A percentile compares a stretch with the other conserved stretches of the same genome.
These are phyloP conservation scores for Marasmarcha lunaedactyla DNA, from an alignment of 2,888 invertebrate species.

Conservation along the genomic window DNA sequence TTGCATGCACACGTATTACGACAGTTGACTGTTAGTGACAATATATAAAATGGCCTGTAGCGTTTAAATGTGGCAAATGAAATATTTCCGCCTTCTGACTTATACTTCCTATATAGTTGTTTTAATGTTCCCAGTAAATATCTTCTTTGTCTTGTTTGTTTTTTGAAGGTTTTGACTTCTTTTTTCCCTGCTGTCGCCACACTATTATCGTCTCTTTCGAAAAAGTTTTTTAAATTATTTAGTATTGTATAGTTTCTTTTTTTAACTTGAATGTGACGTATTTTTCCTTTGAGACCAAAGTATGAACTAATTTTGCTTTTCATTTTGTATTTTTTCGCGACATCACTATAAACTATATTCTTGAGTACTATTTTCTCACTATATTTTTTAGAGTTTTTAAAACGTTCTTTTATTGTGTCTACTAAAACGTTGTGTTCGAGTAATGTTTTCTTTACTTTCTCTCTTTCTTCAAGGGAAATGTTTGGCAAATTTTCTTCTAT, in stretches of 20 bases:
- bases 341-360: constrained; percentile 1
- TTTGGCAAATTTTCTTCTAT: constrained; percentile 5
- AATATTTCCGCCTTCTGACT: constrained; percentile 10
- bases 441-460: constrained; percentile 4
- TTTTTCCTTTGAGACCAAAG: constrained; percentile 5
- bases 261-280: constrained; percentile 2
- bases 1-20: constrained; percentile 10
- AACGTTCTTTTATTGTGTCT: neutral
- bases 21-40: constrained; percentile 7
- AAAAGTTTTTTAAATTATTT: neutral
- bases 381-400: neutral
- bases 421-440: constrained; percentile 1
- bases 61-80: constrained; percentile 12
- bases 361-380: constrained; percentile 5
- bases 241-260: too few species aligned
- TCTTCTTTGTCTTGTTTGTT: constrained; percentile 11
- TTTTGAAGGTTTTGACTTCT: constrained; percentile 11
- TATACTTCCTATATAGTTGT: constrained; percentile 14
- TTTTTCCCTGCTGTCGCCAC: constrained; percentile 9
- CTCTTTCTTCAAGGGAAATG: constrained; percentile 5
- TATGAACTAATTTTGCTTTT: constrained; percentile 3
- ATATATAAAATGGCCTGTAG: constrained; percentile 11
- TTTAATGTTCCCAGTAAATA: constrained; percentile 10
- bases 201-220: constrained; percentile 6
- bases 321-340: constrained; percentile 2